Evolutionary conservation across 2,888 invertebrate genomes (phyloP), one percentile per base, ranked within the genome.

Genomic region (Augiades crinisus): DNA sequence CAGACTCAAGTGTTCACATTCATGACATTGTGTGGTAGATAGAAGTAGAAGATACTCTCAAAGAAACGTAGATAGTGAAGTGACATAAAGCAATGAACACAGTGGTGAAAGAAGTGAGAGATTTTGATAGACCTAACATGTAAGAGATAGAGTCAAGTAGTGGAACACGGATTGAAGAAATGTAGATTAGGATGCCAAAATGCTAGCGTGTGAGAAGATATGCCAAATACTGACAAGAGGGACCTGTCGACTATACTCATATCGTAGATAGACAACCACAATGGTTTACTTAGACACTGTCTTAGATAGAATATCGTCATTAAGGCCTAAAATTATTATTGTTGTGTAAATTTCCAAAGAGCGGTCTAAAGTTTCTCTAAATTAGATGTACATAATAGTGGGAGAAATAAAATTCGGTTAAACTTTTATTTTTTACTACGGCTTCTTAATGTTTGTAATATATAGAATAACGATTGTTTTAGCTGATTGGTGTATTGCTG

Each of bases 231-330:
- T 68, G 72, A 79, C 67, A 69, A 75, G 75, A 60, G 85, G 85
- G 86, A 87, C 86, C 86, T 77, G 72, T 78, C 73, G 62, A 78
- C 65, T 68, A 63, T 74, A 78, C 72, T 83, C 88, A 87, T 88
- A 88, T 87, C 86, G 75, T 85, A 85, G 78, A 56, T 79, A 78
- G 72, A 65, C 57, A 56, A 62, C 55, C 52, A 47, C 54, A 56
- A 47, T 38, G 54, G 54, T 58, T 56, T 46, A 45, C 54, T 43
- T 61, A 62, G 53, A 40, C 59, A 58, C 57, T 54, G 50, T 57
- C 54, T 51, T 57, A 62, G 60, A 58, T 57, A 59, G 14, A 45
- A 44, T 19, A 43, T 47, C 38, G 58, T 45, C 33, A 56, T 22
- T 58, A 55, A 63, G 61, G 64, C 62, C 63, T 65, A 65, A 27